Conservation (phyloP, 1,140 invertebrate genomes). For the Antheraea pernyi region DNA sequence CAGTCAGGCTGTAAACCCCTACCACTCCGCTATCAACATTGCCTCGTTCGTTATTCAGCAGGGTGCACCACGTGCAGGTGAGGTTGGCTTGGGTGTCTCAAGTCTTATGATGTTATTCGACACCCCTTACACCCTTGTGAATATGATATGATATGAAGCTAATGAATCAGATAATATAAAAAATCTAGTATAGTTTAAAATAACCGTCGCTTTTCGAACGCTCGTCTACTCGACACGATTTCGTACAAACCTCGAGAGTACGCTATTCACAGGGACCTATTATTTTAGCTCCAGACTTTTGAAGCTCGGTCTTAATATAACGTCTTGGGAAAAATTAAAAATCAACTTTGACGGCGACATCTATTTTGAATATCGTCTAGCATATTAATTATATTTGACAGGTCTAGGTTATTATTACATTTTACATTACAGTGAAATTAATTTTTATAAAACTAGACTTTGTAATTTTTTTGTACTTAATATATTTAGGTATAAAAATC, state of each 20-base stretch:
- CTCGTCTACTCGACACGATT: not conserved
- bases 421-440: not conserved
- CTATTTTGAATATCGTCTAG: not conserved
- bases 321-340: conserved; percentile 15
- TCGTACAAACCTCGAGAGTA: conserved; percentile 8
- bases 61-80: too few relatives aligned
- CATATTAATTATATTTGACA: conserved; percentile 4
- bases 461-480: too few relatives aligned
- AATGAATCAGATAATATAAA: not conserved
- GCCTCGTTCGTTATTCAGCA: too few relatives aligned
- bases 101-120: too few relatives aligned
- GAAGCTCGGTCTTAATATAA: conserved; percentile 17
- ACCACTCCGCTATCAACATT: too few relatives aligned
- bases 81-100: too few relatives aligned
- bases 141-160: too few relatives aligned
- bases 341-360: not conserved
- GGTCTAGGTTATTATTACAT: not conserved
- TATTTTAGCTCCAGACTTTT: conserved; percentile 23
- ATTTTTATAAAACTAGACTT: too few relatives aligned
- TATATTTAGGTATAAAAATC: too few relatives aligned
- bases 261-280: conserved; percentile 13
- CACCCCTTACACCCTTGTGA: too few relatives aligned
- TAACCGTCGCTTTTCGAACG: not conserved
- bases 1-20: too few relatives aligned
- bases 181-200: not conserved